phyloP scores from a whole-genome alignment of 2,113 vertebrate genomes.

The Notothenia rossii region DNA sequence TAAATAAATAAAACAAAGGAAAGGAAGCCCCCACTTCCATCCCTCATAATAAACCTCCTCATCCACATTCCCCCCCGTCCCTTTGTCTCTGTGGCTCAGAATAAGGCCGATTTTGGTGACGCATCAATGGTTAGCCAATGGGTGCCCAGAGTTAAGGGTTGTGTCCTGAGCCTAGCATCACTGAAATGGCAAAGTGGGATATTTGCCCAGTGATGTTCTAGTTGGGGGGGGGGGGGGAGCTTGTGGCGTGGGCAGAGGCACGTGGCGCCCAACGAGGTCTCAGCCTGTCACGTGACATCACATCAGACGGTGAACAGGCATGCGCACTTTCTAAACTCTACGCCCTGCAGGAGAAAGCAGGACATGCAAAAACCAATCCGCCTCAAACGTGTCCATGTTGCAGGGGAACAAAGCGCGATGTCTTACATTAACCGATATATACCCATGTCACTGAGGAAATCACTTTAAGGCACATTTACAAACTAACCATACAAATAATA shows the following conservation, averaged over 20 bases:
- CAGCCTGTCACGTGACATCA: slow-evolving; percentile 73
- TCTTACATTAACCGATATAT: too few species aligned
- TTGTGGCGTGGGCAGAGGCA: slow-evolving; percentile 47
- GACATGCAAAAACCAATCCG: neutral
- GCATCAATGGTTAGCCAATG: slow-evolving; percentile 70
- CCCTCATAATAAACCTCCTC: slow-evolving; percentile 18
- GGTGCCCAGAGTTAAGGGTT: slow-evolving; percentile 24
- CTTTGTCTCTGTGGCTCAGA: slow-evolving; percentile 62
- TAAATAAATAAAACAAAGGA: slow-evolving; percentile 10
- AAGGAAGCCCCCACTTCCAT: neutral
- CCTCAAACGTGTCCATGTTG: neutral
- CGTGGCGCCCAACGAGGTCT: slow-evolving; percentile 69
- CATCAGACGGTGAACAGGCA: slow-evolving; percentile 66
- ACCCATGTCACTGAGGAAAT: neutral
- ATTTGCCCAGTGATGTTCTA: slow-evolving; percentile 65
- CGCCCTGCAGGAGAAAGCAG: slow-evolving; percentile 16
- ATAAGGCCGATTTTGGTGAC: slow-evolving; percentile 62
- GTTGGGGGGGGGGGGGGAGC: slow-evolving; percentile 36
- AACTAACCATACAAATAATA: neutral
- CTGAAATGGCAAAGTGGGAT: slow-evolving; percentile 7
- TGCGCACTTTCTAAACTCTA: slow-evolving; percentile 31
- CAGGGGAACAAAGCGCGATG: too few species aligned
- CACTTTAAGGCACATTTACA: neutral
- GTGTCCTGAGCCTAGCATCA: slow-evolving; percentile 44
- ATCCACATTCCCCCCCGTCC: slow-evolving; percentile 40